A percentile compares a stretch with the other conserved stretches of the same genome.
These are phyloP conservation scores for Nemapogon koenigi DNA, from an alignment of 2,888 invertebrate genomes.

Conservation along the genomic window DNA sequence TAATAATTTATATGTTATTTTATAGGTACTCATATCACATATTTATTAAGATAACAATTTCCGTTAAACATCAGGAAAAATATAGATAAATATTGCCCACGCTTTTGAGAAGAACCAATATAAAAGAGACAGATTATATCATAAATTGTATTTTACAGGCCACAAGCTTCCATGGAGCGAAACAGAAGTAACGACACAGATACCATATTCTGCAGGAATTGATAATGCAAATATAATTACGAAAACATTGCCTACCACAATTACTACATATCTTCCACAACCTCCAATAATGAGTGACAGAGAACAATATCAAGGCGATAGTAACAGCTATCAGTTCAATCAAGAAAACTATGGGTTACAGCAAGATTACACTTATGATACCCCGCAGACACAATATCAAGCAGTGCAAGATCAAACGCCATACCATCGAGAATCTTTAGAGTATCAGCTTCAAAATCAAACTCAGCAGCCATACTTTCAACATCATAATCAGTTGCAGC, in stretches of 20 bases:
- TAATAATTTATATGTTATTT: too few species aligned
- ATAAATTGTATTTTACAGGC: constrained; percentile 44
- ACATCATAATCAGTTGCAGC: constrained; percentile 19
- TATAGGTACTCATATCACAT: too few species aligned
- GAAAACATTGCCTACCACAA: constrained; percentile 37
- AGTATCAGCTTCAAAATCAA: constrained; percentile 26
- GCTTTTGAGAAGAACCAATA: not conserved
- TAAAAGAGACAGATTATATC: constrained; percentile 13
- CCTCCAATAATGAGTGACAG: constrained; percentile 32
- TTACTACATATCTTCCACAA: constrained; percentile 38
- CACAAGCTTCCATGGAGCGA: constrained; percentile 54
- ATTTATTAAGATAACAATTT: constrained; percentile 9
- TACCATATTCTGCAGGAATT: constrained; percentile 42
- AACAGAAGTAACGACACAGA: constrained; percentile 37
- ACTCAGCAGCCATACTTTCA: constrained; percentile 20
- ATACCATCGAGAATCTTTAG: too few species aligned
- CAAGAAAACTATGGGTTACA: constrained; percentile 22
- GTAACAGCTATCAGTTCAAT: too few species aligned
- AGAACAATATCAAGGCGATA: constrained; percentile 10
- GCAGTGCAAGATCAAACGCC: constrained; percentile 22
- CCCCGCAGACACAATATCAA: too few species aligned
- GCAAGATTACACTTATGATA: constrained; percentile 23
- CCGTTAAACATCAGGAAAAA: constrained; percentile 8
- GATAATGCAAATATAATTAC: constrained; percentile 36
- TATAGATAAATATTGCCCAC: constrained; percentile 3